A percentile compares a stretch with the other conserved stretches of the same genome.
Evolutionary conservation across 2,888 invertebrate genomes (phyloP).

Genomic region (Busseola fusca): DNA sequence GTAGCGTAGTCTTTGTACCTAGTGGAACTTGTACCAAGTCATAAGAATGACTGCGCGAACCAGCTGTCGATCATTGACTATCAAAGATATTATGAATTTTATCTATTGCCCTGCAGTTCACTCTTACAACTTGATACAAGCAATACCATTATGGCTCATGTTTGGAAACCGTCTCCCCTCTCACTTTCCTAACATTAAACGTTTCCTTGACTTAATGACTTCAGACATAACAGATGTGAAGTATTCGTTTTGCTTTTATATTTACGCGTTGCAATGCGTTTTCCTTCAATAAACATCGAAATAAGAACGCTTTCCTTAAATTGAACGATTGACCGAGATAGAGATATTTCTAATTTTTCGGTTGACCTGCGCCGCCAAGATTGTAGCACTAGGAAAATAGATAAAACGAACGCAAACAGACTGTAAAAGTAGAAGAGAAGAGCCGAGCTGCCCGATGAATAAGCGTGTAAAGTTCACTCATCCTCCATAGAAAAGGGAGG

Average conservation of each 20-base stretch:
- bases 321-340: constrained; percentile 74
- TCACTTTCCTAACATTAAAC: not conserved
- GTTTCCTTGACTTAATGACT: not conserved
- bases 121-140: too few species aligned
- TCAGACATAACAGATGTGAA: not conserved
- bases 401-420: constrained; percentile 79
- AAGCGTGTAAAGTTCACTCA: too few species aligned
- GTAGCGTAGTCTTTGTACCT: not conserved
- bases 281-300: constrained; percentile 33
- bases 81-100: too few species aligned
- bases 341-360: constrained; percentile 86
- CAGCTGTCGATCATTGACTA: too few species aligned
- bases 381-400: constrained; percentile 77
- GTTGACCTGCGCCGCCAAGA: constrained; percentile 77
- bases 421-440: constrained; percentile 71
- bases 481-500: too few species aligned
- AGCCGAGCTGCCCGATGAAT: constrained; percentile 66
- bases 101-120: too few species aligned
- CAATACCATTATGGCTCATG: too few species aligned
- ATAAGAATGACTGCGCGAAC: too few species aligned
- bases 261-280: not conserved
- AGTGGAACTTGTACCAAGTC: not conserved
- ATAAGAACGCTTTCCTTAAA: constrained; percentile 64
- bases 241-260: not conserved
- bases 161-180: too few species aligned